Evolutionary conservation across 2,113 vertebrate genomes (phyloP).

Genomic region (Alexandromys fortis): DNA sequence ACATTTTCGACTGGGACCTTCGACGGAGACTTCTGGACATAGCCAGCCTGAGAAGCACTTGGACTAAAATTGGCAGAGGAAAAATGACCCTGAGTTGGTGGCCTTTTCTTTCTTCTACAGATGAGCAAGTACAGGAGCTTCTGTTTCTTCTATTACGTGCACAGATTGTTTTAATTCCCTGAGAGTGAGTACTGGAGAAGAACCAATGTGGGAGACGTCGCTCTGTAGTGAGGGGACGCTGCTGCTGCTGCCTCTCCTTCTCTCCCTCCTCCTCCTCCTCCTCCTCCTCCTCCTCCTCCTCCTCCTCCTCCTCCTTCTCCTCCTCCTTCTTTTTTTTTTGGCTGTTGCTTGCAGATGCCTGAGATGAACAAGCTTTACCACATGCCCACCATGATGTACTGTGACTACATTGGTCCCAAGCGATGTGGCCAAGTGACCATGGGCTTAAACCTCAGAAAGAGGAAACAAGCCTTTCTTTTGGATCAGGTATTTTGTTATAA

Average conservation of each 20-base stretch:
- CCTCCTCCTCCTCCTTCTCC: too few relatives aligned
- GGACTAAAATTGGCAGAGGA: background rate
- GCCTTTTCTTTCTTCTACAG: background rate
- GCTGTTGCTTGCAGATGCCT: background rate
- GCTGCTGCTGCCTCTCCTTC: background rate
- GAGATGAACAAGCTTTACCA: background rate
- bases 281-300: too few relatives aligned
- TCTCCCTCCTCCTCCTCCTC: background rate
- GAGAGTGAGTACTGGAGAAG: background rate
- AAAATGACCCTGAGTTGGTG: background rate
- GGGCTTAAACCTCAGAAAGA: background rate
- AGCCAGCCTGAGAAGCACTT: background rate
- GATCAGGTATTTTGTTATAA: background rate
- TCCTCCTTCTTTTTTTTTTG: too few relatives aligned
- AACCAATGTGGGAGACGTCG: background rate
- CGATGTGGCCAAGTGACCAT: background rate
- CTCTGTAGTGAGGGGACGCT: background rate
- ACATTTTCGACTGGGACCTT: background rate
- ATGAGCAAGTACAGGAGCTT: background rate
- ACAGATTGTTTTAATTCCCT: background rate
- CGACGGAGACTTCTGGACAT: background rate
- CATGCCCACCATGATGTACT: background rate
- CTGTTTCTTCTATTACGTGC: background rate
- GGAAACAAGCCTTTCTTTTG: background rate
- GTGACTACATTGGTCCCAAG: background rate